phyloP scores from a whole-genome alignment of 2,113 vertebrate species.

The Sinocyclocheilus grahami region DNA sequence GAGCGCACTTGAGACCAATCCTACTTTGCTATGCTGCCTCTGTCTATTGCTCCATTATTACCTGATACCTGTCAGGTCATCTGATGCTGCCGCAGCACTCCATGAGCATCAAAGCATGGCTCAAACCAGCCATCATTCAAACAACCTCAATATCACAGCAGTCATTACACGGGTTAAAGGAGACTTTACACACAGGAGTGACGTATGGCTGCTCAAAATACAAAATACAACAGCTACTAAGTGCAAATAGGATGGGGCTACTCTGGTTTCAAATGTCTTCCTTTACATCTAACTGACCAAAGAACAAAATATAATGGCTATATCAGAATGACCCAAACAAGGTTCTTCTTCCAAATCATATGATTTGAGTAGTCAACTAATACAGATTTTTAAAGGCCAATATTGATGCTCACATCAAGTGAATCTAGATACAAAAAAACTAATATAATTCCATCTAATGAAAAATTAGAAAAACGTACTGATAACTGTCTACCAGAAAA shows the following conservation, averaged over 20 bases:
- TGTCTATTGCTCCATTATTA: constrained; percentile 26
- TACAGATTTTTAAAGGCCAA: neutral
- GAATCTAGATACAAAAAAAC: neutral
- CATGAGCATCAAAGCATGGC: constrained; percentile 19
- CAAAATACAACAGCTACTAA: neutral
- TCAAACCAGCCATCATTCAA: constrained; percentile 1
- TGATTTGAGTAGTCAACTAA: neutral
- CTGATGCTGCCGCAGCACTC: neutral
- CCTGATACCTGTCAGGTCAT: constrained; percentile 16
- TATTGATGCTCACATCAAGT: neutral
- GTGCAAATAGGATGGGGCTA: neutral
- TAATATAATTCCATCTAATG: neutral
- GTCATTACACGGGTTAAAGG: constrained; percentile 15
- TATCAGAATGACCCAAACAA: neutral
- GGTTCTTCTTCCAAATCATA: neutral
- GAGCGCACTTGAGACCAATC: constrained; percentile 25
- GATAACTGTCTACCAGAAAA: neutral
- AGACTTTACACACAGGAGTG: neutral
- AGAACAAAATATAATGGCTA: neutral
- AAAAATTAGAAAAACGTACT: too few species aligned
- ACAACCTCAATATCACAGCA: constrained; percentile 21
- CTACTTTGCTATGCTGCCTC: constrained; percentile 12
- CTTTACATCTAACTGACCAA: neutral
- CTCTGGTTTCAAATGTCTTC: neutral
- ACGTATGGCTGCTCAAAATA: neutral